A percentile compares a stretch with the other conserved stretches of the same genome.
phyloP scores from a whole-genome alignment of 2,888 invertebrate species.

The Amphipoea lucens region DNA sequence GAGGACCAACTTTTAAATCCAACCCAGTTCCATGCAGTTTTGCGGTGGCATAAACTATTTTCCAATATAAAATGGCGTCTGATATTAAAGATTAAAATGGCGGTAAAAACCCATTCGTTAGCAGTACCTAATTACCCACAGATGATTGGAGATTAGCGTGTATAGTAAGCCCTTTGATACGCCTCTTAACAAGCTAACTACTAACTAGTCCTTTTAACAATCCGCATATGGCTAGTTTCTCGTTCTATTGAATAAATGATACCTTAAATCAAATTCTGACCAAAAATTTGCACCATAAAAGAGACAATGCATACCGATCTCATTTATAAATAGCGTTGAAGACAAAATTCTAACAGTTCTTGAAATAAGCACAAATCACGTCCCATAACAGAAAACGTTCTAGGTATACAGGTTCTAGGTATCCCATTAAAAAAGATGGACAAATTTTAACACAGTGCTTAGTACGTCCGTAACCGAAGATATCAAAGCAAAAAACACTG shows the following conservation, averaged over 20 bases:
- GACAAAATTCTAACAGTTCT: too few species aligned
- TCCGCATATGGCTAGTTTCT: not conserved
- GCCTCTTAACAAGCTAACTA: not conserved
- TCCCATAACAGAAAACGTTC: not conserved
- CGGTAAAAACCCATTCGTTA: not conserved
- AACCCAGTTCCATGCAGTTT: not conserved
- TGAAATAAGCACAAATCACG: not conserved
- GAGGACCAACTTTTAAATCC: not conserved
- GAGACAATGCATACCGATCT: not conserved
- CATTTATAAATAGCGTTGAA: not conserved
- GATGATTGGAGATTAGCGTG: slow-evolving; percentile 7
- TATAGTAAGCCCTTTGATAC: slow-evolving; percentile 1
- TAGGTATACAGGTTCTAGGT: not conserved
- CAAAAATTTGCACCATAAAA: not conserved
- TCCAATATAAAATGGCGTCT: not conserved
- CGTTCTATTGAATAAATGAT: not conserved
- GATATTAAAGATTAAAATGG: not conserved
- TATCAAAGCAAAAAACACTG: too few species aligned
- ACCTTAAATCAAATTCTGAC: not conserved
- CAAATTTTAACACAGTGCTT: too few species aligned
- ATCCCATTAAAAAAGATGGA: too few species aligned
- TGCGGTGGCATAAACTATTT: too few species aligned
- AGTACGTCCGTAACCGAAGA: too few species aligned
- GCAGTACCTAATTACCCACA: not conserved
- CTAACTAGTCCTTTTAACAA: not conserved